phyloP scores from a whole-genome alignment of 1,140 invertebrate genomes.

The Drosophila oshimai region DNA sequence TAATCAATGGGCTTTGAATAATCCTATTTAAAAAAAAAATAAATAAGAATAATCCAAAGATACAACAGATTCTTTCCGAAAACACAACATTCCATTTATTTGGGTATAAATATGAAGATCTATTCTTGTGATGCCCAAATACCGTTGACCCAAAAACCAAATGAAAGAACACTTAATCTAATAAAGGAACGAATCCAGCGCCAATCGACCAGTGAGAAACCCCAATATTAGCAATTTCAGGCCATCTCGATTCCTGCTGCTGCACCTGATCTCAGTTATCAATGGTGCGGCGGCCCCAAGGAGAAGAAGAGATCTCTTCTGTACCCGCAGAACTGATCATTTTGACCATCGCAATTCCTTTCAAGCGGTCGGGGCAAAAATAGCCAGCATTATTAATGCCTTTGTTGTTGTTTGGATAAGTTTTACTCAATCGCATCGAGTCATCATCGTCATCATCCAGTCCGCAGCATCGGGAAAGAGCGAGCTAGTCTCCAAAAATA shows the following conservation, averaged over 20 bases:
- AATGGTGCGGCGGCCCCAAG: neutral
- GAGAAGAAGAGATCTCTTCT: neutral
- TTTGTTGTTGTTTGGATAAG: slow-evolving; percentile 46
- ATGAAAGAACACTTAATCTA: slow-evolving; percentile 3
- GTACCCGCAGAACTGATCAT: slow-evolving; percentile 17
- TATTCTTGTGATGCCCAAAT: slow-evolving; percentile 9
- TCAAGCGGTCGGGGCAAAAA: slow-evolving; percentile 26
- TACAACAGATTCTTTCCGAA: neutral
- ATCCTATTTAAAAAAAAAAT: too few relatives aligned
- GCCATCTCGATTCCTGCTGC: slow-evolving; percentile 9
- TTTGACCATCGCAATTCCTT: slow-evolving; percentile 29
- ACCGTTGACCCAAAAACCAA: slow-evolving; percentile 27
- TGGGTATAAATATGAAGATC: neutral
- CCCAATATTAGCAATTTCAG: slow-evolving; percentile 7
- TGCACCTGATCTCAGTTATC: slow-evolving; percentile 39
- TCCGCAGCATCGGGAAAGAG: slow-evolving; percentile 14
- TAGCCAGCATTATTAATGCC: slow-evolving; percentile 45
- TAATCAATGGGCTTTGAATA: too few relatives aligned
- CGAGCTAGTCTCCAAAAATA: slow-evolving; percentile 37
- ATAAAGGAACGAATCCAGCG: slow-evolving; percentile 2
- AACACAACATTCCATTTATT: neutral
- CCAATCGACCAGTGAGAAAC: slow-evolving; percentile 8
- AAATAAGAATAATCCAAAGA: too few relatives aligned
- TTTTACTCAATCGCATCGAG: slow-evolving; percentile 46
- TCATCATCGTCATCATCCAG: slow-evolving; percentile 27